Base-by-base conservation (phyloP, 1,140 invertebrate genomes). In the Drosophila eugracilis region DNA sequence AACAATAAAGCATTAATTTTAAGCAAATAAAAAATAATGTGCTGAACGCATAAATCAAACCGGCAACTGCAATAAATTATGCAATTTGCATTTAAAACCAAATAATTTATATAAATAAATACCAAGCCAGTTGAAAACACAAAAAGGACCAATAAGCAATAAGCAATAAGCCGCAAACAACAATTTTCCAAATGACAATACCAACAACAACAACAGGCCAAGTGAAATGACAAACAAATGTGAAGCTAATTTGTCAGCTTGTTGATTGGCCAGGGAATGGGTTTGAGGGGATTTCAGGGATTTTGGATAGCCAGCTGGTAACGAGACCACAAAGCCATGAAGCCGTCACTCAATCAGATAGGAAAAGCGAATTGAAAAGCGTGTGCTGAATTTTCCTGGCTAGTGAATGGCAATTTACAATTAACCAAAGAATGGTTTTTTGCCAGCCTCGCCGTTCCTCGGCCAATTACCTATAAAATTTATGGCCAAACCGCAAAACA, bases 201-300 rank as follows among this genome's bases (percentile, higher is more conserved):
- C n/a, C n/a, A n/a, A n/a, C 41, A 42, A 42, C 34, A 47, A 34
- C 37, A 74, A 39, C 55, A 58, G 47, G 69, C 37, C 60, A 69
- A 65, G 69, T 71, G 30, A 71, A 84, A 84, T 84, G 70, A 54
- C 75, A 78, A 78, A 85, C 59, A 71, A 44, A 81, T 78, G 77
- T 44, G 69, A 86, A 85, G 83, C 81, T 85, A 85, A 85, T 85
- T 85, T 85, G 81, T 85, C 81, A 85, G 72, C 39, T 71, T 66
- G 57, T 45, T 58, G 53, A 48, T 63, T 24, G 14, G 14, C 21
- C 60, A 53, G 70, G 44, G 44, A 37, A 17, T 26, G 47, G 36
- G 24, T 17, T 24, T 24, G n/a, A n/a, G n/a, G 41, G 52, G 14
- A 9, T 24, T 39, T n/a, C n/a, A n/a, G 37, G 15, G 9, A 19